Conservation (phyloP, 1,140 invertebrate genomes). For the Cepaea nemoralis region DNA sequence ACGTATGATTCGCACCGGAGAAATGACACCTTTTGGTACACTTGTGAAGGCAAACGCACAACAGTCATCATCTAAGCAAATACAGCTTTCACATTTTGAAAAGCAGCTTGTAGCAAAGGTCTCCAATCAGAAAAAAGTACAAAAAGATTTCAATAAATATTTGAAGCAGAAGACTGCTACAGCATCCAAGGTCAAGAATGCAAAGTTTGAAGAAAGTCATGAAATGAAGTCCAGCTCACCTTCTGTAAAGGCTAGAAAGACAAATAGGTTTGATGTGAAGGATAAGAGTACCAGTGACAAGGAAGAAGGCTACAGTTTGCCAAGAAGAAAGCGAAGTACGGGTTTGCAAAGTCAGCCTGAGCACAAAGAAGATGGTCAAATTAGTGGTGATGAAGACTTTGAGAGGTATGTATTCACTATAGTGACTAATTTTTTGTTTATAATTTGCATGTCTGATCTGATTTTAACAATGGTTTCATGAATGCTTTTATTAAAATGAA, state of each 20-base stretch:
- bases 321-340: slow-evolving; percentile 37
- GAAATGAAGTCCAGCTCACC: neutral
- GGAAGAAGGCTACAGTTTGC: slow-evolving; percentile 45
- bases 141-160: slow-evolving; percentile 44
- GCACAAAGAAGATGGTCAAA: slow-evolving; percentile 46
- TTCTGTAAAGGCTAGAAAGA: slow-evolving; percentile 14
- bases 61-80: neutral
- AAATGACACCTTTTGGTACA: slow-evolving; percentile 80
- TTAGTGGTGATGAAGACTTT: slow-evolving; percentile 44
- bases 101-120: slow-evolving; percentile 64
- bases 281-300: slow-evolving; percentile 50
- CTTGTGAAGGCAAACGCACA: slow-evolving; percentile 53
- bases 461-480: no score
- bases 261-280: slow-evolving; percentile 55
- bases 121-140: slow-evolving; percentile 26
- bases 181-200: slow-evolving; percentile 28
- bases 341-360: slow-evolving; percentile 40
- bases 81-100: slow-evolving; percentile 68
- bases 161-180: slow-evolving; percentile 13
- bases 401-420: slow-evolving; percentile 7
- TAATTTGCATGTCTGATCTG: no score
- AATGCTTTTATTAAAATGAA: no score
- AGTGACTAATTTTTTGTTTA: no score
- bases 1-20: slow-evolving; percentile 76
- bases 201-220: slow-evolving; percentile 10